Base-by-base conservation (phyloP, 2,888 invertebrate species). In the Drosophila kambysellisi region DNA sequence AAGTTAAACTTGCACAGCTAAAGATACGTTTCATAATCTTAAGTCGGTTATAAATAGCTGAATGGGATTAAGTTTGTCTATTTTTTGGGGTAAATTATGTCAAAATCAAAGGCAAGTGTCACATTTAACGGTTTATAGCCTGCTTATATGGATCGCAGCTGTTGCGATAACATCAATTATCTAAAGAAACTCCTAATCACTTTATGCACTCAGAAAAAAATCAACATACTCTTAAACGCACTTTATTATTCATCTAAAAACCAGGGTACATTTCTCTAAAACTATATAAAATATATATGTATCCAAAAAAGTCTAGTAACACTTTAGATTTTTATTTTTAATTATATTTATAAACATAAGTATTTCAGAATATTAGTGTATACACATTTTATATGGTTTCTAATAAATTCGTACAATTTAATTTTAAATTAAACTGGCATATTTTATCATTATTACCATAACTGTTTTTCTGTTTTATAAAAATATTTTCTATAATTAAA, bases 111-210 rank as follows among this genome's bases (percentile, higher is more conserved):
- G 48, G 3, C 35, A 29, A 43, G 3, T 48, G 17, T 37, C n/a
- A n/a, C n/a, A 39, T 15, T 30, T 43, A 15, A 15, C 2, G 54
- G 11, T 17, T 30, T 57, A 20, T 17, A 43, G 43, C 30, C 43
- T 43, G 41, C 41, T 60, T 30, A 61, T 41, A 12, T 61, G 61
- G 61, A 32, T 41, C 39, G 12, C 32, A 41, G 59, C 32, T 25
- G n/a, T 33, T 25, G 39, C 39, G 30, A 57, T 57, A 32, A 57
- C 30, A 37, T 61, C 20, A 20, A 58, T 32, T 17, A 39, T 12
- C 15, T 17, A 5, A 5, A 32, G 0, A 32, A 41, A 5, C 20
- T n/a, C 11, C 9, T 11, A 54, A 54, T 35, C 15, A 53, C 52
- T 20, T 33, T 53, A 35, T 30, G 9, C 3, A 35, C 53, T 32